Evolutionary conservation across 2,888 invertebrate species (phyloP), one percentile per base, ranked within the genome.

Genomic region (Diogma glabrata): DNA sequence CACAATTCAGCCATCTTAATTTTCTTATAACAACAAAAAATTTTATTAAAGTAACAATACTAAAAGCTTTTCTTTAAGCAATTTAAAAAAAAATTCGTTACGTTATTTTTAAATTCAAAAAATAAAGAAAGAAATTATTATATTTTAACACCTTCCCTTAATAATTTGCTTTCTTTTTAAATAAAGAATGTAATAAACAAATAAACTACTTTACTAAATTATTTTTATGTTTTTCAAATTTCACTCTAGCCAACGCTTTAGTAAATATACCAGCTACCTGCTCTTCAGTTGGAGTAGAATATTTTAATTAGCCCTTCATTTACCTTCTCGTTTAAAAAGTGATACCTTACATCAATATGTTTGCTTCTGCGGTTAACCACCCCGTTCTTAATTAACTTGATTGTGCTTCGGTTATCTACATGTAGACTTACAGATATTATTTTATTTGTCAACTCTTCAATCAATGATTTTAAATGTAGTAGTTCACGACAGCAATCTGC

Each of bases 281-380:
- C 9, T 53, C 50, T 33, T 47, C 52, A 47, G 53, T 53, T 12
- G 51, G 33, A 49, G 51, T 55, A 53, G 48, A 50, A 17, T 26
- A 52, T 9, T 4, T 4, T 20, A 24, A 55, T 53, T 24, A 16
- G 7, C 3, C 40, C 52, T 4, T 50, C 49, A 4, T 53, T 43
- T 23, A 51, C 17, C 45, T 52, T 49, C 3, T 53, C 51, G 48
- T 40, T 50, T 2, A 45, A 47, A 17, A 52, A 52, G n/a, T 51
- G 47, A 30, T 52, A 55, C 19, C 51, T 53, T n/a, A 55, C 51
- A 14, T 52, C 52, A 33, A 55, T 55, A 51, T 53, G 52, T 30
- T 50, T 53, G 4, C 53, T 49, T 30, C 48, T 36, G 16, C 36
- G 36, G 16, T 36, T 36, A 36, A 36, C 6, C 16, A 14, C 4